Evolutionary conservation across 2,113 vertebrate species (phyloP).

Genomic region (Rhinoptilus africanus): DNA sequence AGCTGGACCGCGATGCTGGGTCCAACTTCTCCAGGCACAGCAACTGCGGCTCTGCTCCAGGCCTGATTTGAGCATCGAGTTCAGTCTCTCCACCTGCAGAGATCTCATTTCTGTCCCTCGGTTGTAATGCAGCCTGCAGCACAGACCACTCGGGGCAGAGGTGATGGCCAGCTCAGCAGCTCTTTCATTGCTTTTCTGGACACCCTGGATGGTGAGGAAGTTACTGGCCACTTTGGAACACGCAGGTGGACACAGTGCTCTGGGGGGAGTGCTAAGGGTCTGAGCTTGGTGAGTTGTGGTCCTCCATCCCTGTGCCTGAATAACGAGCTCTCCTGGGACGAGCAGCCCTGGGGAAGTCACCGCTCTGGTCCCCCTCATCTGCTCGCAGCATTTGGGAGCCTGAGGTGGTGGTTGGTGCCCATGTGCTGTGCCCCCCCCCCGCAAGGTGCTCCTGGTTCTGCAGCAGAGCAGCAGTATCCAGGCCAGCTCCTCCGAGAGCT

Average conservation of each 20-base stretch:
- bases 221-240: neutral
- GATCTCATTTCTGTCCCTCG: neutral
- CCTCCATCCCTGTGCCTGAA: neutral
- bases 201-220: neutral
- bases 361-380: accelerated
- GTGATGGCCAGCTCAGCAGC: neutral
- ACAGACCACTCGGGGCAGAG: neutral
- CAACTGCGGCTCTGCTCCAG: neutral
- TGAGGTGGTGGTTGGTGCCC: neutral
- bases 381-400: neutral
- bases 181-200: neutral
- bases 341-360: neutral
- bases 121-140: neutral
- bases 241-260: accelerated
- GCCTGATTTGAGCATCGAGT: neutral
- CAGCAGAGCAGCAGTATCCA: neutral
- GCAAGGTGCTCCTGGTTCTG: neutral
- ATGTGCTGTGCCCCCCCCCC: neutral
- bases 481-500: neutral
- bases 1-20: neutral
- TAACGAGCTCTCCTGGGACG: neutral
- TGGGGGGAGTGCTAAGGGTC: neutral
- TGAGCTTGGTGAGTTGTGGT: neutral
- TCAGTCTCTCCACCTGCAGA: neutral
- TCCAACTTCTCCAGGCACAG: neutral